Percentiles rank a stretch among this genome's conserved stretches.
Conservation (phyloP, 2,888 invertebrate species). For the Poecilus cupreus region DNA sequence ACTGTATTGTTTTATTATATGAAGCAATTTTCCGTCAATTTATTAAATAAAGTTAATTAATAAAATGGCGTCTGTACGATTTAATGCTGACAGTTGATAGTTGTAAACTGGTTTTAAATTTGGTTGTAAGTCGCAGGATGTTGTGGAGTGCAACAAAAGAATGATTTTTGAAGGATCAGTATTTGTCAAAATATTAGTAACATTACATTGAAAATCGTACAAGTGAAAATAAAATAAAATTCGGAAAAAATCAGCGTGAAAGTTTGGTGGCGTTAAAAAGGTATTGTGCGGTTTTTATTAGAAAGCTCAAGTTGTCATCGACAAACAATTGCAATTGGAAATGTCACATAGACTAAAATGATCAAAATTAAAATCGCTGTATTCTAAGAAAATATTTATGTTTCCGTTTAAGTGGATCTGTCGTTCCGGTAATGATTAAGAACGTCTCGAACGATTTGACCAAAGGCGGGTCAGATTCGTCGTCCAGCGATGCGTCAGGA, state of each 20-base stretch:
- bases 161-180: constrained; percentile 28
- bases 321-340: constrained; percentile 48
- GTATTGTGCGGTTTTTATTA: not conserved
- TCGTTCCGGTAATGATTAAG: constrained; percentile 33
- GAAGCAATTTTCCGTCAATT: too few relatives aligned
- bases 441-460: not conserved
- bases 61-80: too few relatives aligned
- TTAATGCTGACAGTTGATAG: too few relatives aligned
- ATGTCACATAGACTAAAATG: constrained; percentile 40
- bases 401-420: not conserved
- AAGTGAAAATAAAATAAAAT: constrained; percentile 16
- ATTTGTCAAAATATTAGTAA: constrained; percentile 32
- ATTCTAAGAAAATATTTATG: constrained; percentile 23
- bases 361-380: constrained; percentile 39
- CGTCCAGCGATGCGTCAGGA: constrained; percentile 58
- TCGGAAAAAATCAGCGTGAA: not conserved
- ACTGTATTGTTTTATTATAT: too few relatives aligned
- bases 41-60: too few relatives aligned
- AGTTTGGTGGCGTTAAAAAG: not conserved
- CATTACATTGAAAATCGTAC: constrained; percentile 3
- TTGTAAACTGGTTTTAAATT: not conserved
- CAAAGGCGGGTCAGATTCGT: constrained; percentile 55
- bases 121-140: not conserved
- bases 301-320: constrained; percentile 39
- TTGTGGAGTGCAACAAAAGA: not conserved